Conservation (phyloP, 2,797 vertebrate species). For the Potorous gilbertii region DNA sequence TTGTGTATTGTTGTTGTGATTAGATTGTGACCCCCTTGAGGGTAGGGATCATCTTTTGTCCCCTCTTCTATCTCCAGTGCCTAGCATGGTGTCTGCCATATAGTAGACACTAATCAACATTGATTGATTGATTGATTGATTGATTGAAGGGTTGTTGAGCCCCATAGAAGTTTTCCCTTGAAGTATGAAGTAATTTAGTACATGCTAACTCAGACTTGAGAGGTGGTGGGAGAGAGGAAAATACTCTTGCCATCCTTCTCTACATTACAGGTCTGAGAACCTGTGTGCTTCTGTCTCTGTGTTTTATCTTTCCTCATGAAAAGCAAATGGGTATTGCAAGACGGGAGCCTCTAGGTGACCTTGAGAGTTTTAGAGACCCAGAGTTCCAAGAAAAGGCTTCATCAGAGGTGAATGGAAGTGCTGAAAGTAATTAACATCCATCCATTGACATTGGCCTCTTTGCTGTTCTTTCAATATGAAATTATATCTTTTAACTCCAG, state of each 20-base stretch:
- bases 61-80: not conserved
- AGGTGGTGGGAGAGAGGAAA: not conserved
- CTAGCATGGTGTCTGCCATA: not conserved
- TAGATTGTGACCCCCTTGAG: not conserved
- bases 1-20: not conserved
- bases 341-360: no score
- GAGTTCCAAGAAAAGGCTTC: no score
- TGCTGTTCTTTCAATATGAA: no score
- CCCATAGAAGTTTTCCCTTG: not conserved
- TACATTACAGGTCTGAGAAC: not conserved
- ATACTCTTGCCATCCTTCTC: not conserved
- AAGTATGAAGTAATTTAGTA: not conserved
- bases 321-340: no score
- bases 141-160: not conserved
- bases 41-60: no score
- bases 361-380: no score
- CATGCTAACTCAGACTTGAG: not conserved
- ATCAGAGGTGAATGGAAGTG: no score
- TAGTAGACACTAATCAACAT: not conserved
- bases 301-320: no score
- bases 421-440: no score
- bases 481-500: no score
- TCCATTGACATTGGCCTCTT: no score
- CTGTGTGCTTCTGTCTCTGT: no score
- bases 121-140: not conserved